A percentile compares a stretch with the other conserved stretches of the same genome.
Conservation (phyloP, 2,888 invertebrate species). For the Drosophila neotestacea region DNA sequence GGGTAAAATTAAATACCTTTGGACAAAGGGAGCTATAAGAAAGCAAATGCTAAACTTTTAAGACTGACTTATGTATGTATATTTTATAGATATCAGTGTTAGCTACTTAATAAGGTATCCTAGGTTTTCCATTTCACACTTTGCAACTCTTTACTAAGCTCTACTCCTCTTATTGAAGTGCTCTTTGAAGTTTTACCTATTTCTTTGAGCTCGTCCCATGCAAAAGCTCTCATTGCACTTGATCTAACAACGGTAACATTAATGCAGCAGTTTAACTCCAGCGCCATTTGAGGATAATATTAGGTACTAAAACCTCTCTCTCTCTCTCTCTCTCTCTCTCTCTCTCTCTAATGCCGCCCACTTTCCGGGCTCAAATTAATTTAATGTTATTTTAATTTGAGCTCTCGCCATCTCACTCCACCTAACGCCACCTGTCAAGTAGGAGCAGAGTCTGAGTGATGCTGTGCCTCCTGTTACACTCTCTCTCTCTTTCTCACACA, state of each 20-base stretch:
- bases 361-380: constrained; percentile 70
- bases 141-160: constrained; percentile 1
- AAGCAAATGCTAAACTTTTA: too few species aligned
- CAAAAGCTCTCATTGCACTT: constrained; percentile 47
- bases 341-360: constrained; percentile 55
- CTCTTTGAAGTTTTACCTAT: constrained; percentile 12
- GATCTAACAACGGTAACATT: constrained; percentile 23
- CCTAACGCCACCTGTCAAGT: constrained; percentile 51
- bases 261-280: constrained; percentile 30
- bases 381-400: constrained; percentile 79
- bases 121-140: background rate
- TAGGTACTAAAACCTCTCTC: background rate
- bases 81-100: background rate
- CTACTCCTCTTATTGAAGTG: background rate
- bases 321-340: background rate
- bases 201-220: constrained; percentile 42
- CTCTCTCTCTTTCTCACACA: constrained; percentile 8
- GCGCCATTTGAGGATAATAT: constrained; percentile 29
- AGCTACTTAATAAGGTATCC: background rate
- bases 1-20: too few species aligned
- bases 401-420: constrained; percentile 44
- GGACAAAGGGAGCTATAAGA: too few species aligned
- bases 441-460: constrained; percentile 39
- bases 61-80: too few species aligned
- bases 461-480: constrained; percentile 65